Percentiles rank a stretch among this genome's conserved stretches.
Conservation (phyloP, 2,888 invertebrate species). For the Proisotoma minuta region DNA sequence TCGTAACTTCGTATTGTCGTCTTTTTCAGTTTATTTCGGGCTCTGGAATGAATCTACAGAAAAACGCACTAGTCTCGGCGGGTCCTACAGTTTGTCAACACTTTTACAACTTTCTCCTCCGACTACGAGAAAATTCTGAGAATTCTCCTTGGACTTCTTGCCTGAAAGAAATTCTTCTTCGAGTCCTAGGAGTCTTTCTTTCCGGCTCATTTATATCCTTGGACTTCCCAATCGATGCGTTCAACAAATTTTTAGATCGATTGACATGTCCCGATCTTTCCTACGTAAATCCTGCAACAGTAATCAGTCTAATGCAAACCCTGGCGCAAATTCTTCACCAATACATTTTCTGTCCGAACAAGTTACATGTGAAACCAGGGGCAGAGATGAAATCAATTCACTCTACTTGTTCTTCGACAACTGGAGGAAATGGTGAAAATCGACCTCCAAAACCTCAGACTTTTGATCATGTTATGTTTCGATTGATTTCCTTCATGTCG, state of each 20-base stretch:
- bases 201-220: slow-evolving; percentile 51
- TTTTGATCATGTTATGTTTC: slow-evolving; percentile 44
- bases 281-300: slow-evolving; percentile 65
- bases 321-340: slow-evolving; percentile 42
- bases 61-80: slow-evolving; percentile 53
- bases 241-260: slow-evolving; percentile 66
- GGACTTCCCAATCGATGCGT: slow-evolving; percentile 64
- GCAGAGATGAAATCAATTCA: slow-evolving; percentile 26
- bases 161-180: slow-evolving; percentile 43
- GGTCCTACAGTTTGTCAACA: slow-evolving; percentile 72
- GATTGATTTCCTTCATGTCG: slow-evolving; percentile 42
- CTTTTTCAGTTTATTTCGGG: slow-evolving; percentile 65
- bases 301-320: slow-evolving; percentile 68
- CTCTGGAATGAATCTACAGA: slow-evolving; percentile 55
- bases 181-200: slow-evolving; percentile 41
- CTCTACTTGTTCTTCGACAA: slow-evolving; percentile 17
- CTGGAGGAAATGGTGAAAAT: slow-evolving; percentile 14
- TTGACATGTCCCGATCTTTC: slow-evolving; percentile 63
- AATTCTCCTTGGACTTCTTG: slow-evolving; percentile 44
- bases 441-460: slow-evolving; percentile 36
- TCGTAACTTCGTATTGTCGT: too few relatives aligned
- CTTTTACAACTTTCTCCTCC: slow-evolving; percentile 65
- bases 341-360: slow-evolving; percentile 44
- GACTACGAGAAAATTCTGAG: slow-evolving; percentile 58
- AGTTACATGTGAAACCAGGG: slow-evolving; percentile 40